Conservation (phyloP, 2,888 invertebrate genomes). For the Erebia aethiops region DNA sequence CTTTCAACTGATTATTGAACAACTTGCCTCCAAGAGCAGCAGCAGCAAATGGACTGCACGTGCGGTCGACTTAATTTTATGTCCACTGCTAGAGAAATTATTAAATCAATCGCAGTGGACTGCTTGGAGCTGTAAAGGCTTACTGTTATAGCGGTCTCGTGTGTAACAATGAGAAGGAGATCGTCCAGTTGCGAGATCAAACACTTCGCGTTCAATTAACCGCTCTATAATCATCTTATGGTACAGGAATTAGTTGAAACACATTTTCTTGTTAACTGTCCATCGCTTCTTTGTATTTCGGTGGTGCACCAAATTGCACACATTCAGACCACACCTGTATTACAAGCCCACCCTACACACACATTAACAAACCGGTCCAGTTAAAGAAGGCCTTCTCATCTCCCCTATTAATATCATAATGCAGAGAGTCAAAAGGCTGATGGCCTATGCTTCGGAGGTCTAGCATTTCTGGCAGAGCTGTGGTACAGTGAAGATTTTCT, state of each 20-base stretch:
- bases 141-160: too few relatives aligned
- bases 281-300: slow-evolving; percentile 42
- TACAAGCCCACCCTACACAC: slow-evolving; percentile 54
- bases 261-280: slow-evolving; percentile 46
- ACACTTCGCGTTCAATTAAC: too few relatives aligned
- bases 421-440: slow-evolving; percentile 42
- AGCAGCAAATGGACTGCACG: too few relatives aligned
- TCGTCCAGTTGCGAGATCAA: too few relatives aligned
- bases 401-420: slow-evolving; percentile 38
- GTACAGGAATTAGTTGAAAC: slow-evolving; percentile 10
- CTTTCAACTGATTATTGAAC: too few relatives aligned
- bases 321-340: slow-evolving; percentile 54
- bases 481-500: slow-evolving; percentile 41
- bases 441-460: slow-evolving; percentile 47
- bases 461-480: slow-evolving; percentile 45
- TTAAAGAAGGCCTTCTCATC: slow-evolving; percentile 46
- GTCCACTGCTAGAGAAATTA: too few relatives aligned
- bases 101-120: too few relatives aligned
- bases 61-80: too few relatives aligned
- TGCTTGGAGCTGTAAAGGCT: too few relatives aligned
- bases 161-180: too few relatives aligned
- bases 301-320: slow-evolving; percentile 54
- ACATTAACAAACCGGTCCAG: slow-evolving; percentile 49
- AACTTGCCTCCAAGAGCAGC: too few relatives aligned
- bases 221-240: too few relatives aligned